Evolutionary conservation across 2,113 vertebrate species (phyloP), one percentile per base, ranked within the genome.

Genomic region (Forbesichthys agassizii): DNA sequence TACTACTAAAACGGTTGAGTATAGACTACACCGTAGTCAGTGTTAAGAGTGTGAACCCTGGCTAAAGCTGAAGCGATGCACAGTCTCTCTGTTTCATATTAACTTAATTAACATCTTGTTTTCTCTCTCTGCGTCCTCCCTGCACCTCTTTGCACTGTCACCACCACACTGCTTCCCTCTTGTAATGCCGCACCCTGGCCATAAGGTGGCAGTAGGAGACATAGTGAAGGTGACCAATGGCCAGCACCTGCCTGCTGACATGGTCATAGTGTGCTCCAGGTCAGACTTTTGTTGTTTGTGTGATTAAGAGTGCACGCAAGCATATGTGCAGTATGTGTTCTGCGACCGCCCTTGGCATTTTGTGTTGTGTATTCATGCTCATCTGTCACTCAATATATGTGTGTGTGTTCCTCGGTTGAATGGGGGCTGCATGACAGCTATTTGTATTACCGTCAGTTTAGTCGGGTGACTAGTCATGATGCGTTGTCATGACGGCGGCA

Each of bases 201-300:
- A 90, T 88, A 83, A 99, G 98, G 98, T 99, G 94, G 94, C 96
- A 66, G 97, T 99, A 89, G 98, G 96, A 68, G 97, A 99, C 92
- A 92, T 99, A 90, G 96, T 97, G 91, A 99, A 98, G 94, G 96
- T 98, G 88, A 93, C 95, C 92, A 99, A 98, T 93, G 97, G 96
- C 79, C 96, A 98, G 80, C 96, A 98, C 85, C 94, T 99, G 85
- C 98, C 98, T 69, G 98, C 98, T 93, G 98, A 99, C 89, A 95
- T 98, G 94, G 93, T 96, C 92, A 96, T 99, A 88, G 74, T 99
- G 81, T 99, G 96, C 73, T 95, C 98, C 94, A 99, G 96, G 96
- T 98, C 87, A 95, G 96, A 91, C 88, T 91, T 52, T 79, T 60
- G 68, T 80, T 42, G 76, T 85, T 77, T 82, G 62, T 87, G 47